Evolutionary conservation across 37 sponge, comb jelly and placozoan species (phyloP), one percentile per base, ranked within the genome.

Genomic region (Spongilla lacustris): DNA sequence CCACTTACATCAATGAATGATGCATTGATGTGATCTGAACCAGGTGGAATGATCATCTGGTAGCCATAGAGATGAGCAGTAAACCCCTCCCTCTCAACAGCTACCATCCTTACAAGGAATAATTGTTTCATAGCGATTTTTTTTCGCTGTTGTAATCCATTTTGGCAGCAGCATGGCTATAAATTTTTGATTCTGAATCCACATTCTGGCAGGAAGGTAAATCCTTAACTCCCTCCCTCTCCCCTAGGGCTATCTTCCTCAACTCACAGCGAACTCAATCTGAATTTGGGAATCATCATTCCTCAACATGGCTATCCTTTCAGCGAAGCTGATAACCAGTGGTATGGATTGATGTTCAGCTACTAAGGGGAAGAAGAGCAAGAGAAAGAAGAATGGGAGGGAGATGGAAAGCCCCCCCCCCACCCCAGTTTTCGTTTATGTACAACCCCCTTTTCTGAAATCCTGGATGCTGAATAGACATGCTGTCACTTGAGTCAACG

Each of bases 41-140:
- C 92, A 29, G 92, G 88, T 29, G 33, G 83, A 71, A 30, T 91
- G 92, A 66, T 91, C 92, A 83, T 91, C 92, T 90, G 67, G 0
- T 49, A 27, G 35, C 24, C 67, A 48, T 67, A 66, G 41, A 41
- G 6, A 41, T 41, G 41, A 41, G 41, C 41, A 41, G 41, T 41
- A 41, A 32, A 38, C 11, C 30, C 36, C 29, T 23, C 36, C 21
- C 58, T 58, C 41, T 41, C 6, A 1, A 10, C 12, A 8, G 13
- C 12, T 12, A 32, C 14, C 12, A 21, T 24, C 50, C 89, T 83
- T 68, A 93, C 93, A 93, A 37, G 93, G 90, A 26, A 93, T 85
- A 48, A 93, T 93, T 70, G 89, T 93, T 70, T 86, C 80, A 73
- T 93, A 93, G 32, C 93, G 86, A 35, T 93, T 93, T 83, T 93